Base-by-base conservation (phyloP, 2,113 vertebrate species). In the Calonectris borealis region DNA sequence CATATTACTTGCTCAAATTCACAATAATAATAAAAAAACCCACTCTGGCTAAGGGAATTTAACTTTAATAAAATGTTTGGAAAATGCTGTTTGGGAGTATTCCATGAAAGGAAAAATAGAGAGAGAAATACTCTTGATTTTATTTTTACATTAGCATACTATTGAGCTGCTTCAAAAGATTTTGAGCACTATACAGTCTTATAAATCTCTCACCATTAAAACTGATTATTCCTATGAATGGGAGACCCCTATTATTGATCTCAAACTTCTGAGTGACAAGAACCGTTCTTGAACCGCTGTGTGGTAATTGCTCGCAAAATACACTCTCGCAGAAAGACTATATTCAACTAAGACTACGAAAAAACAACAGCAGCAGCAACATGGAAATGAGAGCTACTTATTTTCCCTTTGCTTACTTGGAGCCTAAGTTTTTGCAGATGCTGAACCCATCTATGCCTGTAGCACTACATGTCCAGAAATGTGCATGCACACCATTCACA, bases 51-150 rank as follows among this genome's bases (percentile, higher is more conserved):
- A 96, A 52, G 94, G 90, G 95, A 96, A 97, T 95, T 97, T 85
- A 95, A 93, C 93, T 97, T 94, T 93, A 97, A 97, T 95, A 97
- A 98, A 98, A 58, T 84, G 64, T 95, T 97, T 90, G 87, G 88
- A 92, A 98, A 97, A 97, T 86, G 51, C 66, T 95, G 82, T 96
- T 95, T 93, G 83, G 80, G 78, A 96, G 21, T 91, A 97, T 93
- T 97, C 87, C 42, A 85, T 69, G 70, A 86, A 95, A 84, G 21
- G 8, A 81, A 38, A 57, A 69, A 26, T 38, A 38, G 36, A 38
- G 36, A 38, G 27, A 93, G 25, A 94, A 89, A 78, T 72, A 61
- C 13, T 79, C 70, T 60, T 36, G 16, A 19, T 5, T 78, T 48
- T 19, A 87, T 93, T 96, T 95, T 92, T 64, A 90, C 17, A 42